Evolutionary conservation across 1,140 invertebrate genomes (phyloP).

Genomic region (Philopotamus ludificatus): DNA sequence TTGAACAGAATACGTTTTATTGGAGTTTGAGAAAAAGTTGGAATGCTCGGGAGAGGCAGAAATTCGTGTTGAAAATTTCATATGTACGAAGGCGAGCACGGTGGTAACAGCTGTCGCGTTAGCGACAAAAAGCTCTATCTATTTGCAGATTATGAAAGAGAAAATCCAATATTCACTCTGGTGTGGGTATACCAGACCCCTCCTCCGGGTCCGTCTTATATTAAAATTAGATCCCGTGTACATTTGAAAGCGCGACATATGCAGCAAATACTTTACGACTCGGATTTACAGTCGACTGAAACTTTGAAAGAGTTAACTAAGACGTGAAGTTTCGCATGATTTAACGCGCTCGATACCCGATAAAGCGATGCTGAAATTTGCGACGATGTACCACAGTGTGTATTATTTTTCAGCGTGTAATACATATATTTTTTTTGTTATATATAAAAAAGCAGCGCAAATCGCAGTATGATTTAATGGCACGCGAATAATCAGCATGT

Average conservation of each 20-base stretch:
- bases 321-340: constrained; percentile 20
- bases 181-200: constrained; percentile 16
- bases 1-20: no score
- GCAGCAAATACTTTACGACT: constrained; percentile 38
- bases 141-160: constrained; percentile 42
- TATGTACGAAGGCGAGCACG: constrained; percentile 5
- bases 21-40: not conserved
- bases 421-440: no score
- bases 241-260: constrained; percentile 37
- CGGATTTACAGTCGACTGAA: constrained; percentile 35
- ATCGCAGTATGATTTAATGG: no score
- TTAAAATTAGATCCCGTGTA: constrained; percentile 40
- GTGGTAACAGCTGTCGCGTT: constrained; percentile 36
- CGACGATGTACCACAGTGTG: no score
- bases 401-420: no score
- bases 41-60: not conserved
- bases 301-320: constrained; percentile 26
- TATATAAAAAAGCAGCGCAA: no score
- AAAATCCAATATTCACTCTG: constrained; percentile 38
- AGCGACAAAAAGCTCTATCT: constrained; percentile 39
- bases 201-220: constrained; percentile 23
- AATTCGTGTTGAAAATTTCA: constrained; percentile 24
- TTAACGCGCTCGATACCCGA: constrained; percentile 11
- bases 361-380: constrained; percentile 3
- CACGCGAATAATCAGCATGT: no score